Evolutionary conservation across 2,888 invertebrate genomes (phyloP).

Genomic region (Cephalotes varians): DNA sequence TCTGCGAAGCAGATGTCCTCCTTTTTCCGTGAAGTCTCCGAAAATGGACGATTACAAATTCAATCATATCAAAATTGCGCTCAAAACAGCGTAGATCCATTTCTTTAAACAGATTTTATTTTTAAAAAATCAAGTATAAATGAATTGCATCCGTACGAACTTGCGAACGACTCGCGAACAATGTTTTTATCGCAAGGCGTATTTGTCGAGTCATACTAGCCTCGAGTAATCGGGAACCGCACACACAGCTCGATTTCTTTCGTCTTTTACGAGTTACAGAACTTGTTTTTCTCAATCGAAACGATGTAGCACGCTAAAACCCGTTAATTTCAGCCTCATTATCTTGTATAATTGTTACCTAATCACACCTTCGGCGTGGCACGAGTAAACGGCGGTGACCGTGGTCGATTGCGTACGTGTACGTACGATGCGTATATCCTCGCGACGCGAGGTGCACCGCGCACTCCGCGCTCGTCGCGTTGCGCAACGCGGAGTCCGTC

Average conservation of each 20-base stretch:
- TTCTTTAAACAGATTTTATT: neutral
- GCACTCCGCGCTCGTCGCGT: constrained; percentile 30
- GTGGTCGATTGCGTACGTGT: constrained; percentile 7
- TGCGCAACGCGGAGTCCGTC: constrained; percentile 60
- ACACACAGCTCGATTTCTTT: neutral
- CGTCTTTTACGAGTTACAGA: neutral
- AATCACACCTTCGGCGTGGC: neutral
- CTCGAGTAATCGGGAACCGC: neutral
- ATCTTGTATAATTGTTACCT: constrained; percentile 3
- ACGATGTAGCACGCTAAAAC: neutral
- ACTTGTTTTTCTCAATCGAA: neutral
- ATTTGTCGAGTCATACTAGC: neutral
- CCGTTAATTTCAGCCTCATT: constrained; percentile 8
- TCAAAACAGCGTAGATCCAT: neutral
- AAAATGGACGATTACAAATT: too few relatives aligned
- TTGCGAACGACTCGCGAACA: neutral
- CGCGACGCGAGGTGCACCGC: neutral
- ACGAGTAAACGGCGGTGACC: constrained; percentile 10
- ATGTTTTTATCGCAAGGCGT: neutral
- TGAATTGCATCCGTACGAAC: neutral
- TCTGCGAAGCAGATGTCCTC: neutral
- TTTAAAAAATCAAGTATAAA: neutral
- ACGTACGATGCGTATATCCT: neutral
- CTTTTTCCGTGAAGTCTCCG: neutral
- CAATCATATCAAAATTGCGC: neutral